Conservation (phyloP, 64 coral and sea anemone genomes). For the Cladopsammia gracilis region DNA sequence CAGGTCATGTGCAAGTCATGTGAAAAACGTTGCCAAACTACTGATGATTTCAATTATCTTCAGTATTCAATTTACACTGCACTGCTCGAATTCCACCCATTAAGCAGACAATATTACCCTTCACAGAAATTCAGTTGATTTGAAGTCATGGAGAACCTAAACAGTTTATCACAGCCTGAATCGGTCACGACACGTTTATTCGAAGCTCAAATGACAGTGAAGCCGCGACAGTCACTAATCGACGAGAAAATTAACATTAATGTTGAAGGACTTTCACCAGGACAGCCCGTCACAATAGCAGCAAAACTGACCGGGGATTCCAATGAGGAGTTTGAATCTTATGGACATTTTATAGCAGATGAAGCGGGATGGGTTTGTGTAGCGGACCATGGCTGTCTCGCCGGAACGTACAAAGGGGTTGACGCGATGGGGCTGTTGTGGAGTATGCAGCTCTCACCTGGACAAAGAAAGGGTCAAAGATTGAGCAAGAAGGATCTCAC, state of each 20-base stretch:
- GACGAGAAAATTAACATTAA: conserved; percentile 5
- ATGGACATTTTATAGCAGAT: conserved; percentile 62
- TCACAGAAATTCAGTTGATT: background rate
- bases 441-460: conserved; percentile 54
- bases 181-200: background rate
- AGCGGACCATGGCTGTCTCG: background rate
- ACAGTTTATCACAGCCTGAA: background rate
- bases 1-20: too few relatives aligned
- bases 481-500: conserved; percentile 67
- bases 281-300: conserved; percentile 31
- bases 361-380: conserved; percentile 57
- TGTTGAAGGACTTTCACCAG: background rate
- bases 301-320: conserved; percentile 68
- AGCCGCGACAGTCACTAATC: background rate
- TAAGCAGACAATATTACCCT: background rate
- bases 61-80: too few relatives aligned
- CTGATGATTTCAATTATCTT: too few relatives aligned
- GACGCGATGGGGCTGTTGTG: conserved; percentile 83
- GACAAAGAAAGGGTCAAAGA: conserved; percentile 44
- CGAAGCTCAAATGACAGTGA: background rate
- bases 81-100: too few relatives aligned
- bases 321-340: conserved; percentile 71
- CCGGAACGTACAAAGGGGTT: conserved; percentile 70
- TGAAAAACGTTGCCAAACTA: too few relatives aligned
- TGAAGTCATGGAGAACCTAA: background rate